Conservation (phyloP, 35 echinoderm and acorn worm genomes). For the Heliocidaris tuberculata region DNA sequence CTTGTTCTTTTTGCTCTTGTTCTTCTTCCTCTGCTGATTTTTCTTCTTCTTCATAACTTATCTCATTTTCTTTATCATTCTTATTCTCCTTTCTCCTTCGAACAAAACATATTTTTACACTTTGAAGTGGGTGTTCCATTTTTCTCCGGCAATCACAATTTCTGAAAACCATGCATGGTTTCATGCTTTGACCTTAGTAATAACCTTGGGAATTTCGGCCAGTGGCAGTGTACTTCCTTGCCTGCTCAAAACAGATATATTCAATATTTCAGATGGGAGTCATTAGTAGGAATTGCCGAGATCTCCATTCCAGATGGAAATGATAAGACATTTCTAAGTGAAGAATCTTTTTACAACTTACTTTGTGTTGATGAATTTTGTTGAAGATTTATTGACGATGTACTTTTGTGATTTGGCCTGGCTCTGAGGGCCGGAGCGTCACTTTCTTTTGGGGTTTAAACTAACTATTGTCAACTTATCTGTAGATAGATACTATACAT, state of each 20-base stretch:
- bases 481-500: too few relatives aligned
- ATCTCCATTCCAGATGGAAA: neutral
- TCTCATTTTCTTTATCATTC: neutral
- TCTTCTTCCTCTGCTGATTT: too few relatives aligned
- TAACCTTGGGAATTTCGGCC: neutral
- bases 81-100: neutral
- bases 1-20: too few relatives aligned
- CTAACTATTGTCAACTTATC: too few relatives aligned
- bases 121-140: neutral
- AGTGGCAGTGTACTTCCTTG: neutral
- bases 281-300: neutral
- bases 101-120: neutral
- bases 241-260: neutral
- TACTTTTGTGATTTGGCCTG: too few relatives aligned
- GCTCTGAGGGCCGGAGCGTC: too few relatives aligned
- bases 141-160: neutral
- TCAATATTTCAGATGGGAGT: neutral
- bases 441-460: too few relatives aligned
- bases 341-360: neutral
- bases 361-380: neutral
- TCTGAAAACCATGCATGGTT: neutral
- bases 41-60: neutral
- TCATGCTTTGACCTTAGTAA: neutral
- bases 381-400: too few relatives aligned
- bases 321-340: neutral